Evolutionary conservation across 2,113 vertebrate species (phyloP), one percentile per base, ranked within the genome.

Genomic region (Pionites leucogaster): DNA sequence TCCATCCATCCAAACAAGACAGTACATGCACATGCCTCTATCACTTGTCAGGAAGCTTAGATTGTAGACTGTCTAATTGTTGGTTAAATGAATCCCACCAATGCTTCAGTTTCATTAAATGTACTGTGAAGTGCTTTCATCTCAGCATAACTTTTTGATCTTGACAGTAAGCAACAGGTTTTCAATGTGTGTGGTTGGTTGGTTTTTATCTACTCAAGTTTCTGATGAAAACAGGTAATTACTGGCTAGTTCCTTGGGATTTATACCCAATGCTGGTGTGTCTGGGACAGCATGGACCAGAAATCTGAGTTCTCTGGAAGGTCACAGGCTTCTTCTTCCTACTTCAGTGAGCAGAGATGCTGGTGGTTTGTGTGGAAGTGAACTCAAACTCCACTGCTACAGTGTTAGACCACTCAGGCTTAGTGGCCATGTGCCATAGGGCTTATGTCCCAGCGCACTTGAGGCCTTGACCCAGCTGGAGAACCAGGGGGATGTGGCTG

Each of bases 11-110:
- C 33, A 62, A 39, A 19, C 3, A 0, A 44, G n/a, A 42, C 89
- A 88, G 82, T 14, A 6, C 0, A 0, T 19, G 5, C 0, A 0
- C 14, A 10, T 29, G 22, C 29, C 59, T 59, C 8, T 80, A 35
- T 68, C 81, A 10, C 77, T 11, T 2, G 1, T 14, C 67, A 47
- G 71, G 49, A 25, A 39, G 67, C 89, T 71, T 31, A 39, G 55
- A 18, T 10, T 49, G 52, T 11, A 18, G 28, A 64, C 59, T 94
- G 41, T 5, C 24, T 76, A 2, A 50, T 10, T 62, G 68, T 27
- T 50, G 80, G 3, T 11, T 37, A 6, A 12, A 28, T 10, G 35
- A 39, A 47, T 37, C 55, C 72, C 77, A 44, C 39, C 22, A 9
- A 0, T 1, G 2, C 64, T 64, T 37, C 69, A 29, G 18, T 17